Percentiles rank a stretch among this genome's conserved stretches.
Conservation (phyloP, 2,113 vertebrate species). For the Sprattus sprattus region DNA sequence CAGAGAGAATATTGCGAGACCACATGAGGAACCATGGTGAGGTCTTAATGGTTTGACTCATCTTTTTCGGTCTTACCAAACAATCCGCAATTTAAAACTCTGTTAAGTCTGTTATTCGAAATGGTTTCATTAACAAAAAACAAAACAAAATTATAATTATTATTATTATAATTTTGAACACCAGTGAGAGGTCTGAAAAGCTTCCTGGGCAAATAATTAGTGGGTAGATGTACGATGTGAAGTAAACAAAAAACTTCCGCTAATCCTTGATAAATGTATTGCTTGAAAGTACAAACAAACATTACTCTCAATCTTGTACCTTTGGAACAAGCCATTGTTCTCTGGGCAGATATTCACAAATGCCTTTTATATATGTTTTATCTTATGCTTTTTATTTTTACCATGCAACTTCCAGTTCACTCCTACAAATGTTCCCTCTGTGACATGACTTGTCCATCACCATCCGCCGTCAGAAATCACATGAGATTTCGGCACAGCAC, state of each 20-base stretch:
- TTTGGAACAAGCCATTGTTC: no score
- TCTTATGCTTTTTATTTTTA: background rate
- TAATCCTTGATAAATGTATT: background rate
- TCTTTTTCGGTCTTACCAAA: background rate
- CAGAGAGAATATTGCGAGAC: conserved; percentile 88
- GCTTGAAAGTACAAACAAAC: background rate
- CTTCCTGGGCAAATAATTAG: no score
- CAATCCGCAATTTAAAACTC: background rate
- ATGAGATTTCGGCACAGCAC: conserved; percentile 96
- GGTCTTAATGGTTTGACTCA: conserved; percentile 36
- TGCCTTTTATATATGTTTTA: no score
- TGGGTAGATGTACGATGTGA: no score
- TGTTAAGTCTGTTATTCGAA: background rate
- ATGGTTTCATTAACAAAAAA: background rate
- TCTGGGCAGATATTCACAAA: no score
- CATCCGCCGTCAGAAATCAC: conserved; percentile 92
- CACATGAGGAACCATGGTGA: conserved; percentile 97
- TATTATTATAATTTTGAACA: no score
- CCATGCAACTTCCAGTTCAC: conserved; percentile 78
- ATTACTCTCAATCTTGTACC: no score
- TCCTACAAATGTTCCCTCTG: conserved; percentile 97
- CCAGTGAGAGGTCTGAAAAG: no score
- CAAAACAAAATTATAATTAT: no score
- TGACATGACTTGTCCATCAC: conserved; percentile 96
- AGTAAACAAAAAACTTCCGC: no score